Evolutionary conservation across 2,113 vertebrate species (phyloP).

Genomic region (Motacilla alba): DNA sequence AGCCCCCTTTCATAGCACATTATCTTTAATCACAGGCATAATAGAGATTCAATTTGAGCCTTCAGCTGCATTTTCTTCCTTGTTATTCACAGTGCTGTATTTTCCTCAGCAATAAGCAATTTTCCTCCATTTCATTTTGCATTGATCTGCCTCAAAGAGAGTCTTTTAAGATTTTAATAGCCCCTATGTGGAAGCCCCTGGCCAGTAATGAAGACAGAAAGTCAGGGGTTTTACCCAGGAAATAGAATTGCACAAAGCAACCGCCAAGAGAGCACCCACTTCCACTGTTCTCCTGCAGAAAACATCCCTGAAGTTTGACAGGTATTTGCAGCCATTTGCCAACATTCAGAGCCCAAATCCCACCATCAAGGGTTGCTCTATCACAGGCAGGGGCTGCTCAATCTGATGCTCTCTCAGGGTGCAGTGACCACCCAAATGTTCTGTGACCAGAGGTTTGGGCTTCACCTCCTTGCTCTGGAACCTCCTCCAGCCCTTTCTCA

Average conservation of each 20-base stretch:
- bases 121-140: conserved; percentile 23
- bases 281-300: conserved; percentile 23
- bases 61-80: conserved; percentile 53
- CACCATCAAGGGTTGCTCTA: not conserved
- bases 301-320: not conserved
- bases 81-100: conserved; percentile 26
- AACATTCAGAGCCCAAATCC: not conserved
- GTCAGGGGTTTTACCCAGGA: not conserved
- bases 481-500: not conserved
- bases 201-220: not conserved
- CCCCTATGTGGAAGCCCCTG: not conserved
- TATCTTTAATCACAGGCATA: conserved; percentile 66
- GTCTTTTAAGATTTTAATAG: not conserved
- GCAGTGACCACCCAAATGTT: not conserved
- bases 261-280: not conserved
- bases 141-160: not conserved
- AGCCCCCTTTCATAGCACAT: conserved; percentile 4
- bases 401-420: not conserved
- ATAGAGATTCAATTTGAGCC: not conserved
- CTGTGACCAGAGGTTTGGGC: not conserved
- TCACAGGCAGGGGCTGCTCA: fast-evolving
- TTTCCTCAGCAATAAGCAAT: conserved; percentile 55
- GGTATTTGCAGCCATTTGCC: not conserved
- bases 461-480: not conserved
- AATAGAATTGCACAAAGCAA: not conserved